Conservation (phyloP, 2,797 vertebrate genomes). For the Cossypha heuglini region DNA sequence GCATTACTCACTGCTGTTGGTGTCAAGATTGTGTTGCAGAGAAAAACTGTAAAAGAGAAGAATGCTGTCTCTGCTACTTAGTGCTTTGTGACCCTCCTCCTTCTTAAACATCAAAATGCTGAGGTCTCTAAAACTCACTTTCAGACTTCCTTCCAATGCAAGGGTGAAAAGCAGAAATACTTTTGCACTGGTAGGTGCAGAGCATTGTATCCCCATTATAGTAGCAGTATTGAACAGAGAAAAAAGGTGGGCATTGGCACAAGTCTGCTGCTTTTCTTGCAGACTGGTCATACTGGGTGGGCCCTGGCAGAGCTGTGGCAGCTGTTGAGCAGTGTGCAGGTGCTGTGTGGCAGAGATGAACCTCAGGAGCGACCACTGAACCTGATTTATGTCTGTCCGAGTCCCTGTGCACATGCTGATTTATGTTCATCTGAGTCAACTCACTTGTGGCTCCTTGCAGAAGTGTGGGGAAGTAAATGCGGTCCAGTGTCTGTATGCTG, state of each 20-base stretch:
- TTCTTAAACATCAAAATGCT: neutral
- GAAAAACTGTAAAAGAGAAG: neutral
- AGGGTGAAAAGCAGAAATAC: neutral
- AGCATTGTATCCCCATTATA: neutral
- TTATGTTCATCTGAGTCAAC: neutral
- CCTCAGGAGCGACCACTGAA: neutral
- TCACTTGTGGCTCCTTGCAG: neutral
- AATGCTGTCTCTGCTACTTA: rapidly evolving
- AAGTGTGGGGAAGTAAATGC: neutral
- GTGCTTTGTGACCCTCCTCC: neutral
- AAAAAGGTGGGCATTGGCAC: neutral
- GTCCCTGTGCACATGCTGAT: neutral
- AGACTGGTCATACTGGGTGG: neutral
- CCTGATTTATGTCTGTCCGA: neutral
- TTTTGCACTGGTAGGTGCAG: neutral
- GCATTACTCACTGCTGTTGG: rapidly evolving
- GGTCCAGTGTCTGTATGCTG: neutral
- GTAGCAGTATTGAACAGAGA: neutral
- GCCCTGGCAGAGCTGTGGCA: neutral
- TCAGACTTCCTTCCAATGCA: neutral
- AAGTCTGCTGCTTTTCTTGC: neutral
- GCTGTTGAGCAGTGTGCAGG: neutral
- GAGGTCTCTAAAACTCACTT: neutral
- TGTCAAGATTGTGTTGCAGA: neutral
- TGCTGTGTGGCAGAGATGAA: neutral